phyloP scores from a whole-genome alignment of 2,888 invertebrate species.

The Scelioninae gen. 1 region DNA sequence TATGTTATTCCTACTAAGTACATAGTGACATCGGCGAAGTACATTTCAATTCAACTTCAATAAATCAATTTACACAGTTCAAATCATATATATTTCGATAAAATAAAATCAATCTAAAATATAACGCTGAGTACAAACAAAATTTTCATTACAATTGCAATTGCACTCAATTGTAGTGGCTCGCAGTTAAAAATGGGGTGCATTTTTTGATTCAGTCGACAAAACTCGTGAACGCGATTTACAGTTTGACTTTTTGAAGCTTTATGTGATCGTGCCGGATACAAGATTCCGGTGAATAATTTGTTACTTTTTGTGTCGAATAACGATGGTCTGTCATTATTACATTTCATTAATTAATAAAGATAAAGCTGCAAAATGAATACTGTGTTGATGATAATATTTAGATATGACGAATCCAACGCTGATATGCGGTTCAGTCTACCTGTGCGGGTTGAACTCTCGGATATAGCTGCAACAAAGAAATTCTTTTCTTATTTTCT shows the following conservation, averaged over 20 bases:
- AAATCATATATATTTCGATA: constrained; percentile 59
- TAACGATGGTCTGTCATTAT: constrained; percentile 43
- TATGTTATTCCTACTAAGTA: constrained; percentile 62
- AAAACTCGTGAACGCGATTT: constrained; percentile 36
- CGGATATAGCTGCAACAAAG: constrained; percentile 84
- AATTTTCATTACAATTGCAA: constrained; percentile 61
- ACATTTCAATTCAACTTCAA: constrained; percentile 36
- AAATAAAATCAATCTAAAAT: constrained; percentile 69
- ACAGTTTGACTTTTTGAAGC: constrained; percentile 60
- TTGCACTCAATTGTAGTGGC: constrained; percentile 65
- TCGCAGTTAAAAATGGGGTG: constrained; percentile 36
- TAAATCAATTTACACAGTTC: constrained; percentile 58
- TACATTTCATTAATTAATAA: constrained; percentile 59
- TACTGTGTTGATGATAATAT: constrained; percentile 82
- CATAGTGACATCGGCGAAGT: constrained; percentile 39
- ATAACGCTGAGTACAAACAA: constrained; percentile 59
- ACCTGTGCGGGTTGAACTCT: constrained; percentile 84
- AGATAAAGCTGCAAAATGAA: constrained; percentile 83
- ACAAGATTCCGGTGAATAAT: constrained; percentile 4
- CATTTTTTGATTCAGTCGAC: constrained; percentile 49
- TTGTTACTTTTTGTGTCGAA: constrained; percentile 14
- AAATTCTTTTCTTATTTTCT: background rate
- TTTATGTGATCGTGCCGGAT: constrained; percentile 32
- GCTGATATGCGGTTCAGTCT: constrained; percentile 78
- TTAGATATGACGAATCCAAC: constrained; percentile 75